phyloP scores from a whole-genome alignment of 2,888 invertebrate genomes.

The Blastobasis lacticolella region DNA sequence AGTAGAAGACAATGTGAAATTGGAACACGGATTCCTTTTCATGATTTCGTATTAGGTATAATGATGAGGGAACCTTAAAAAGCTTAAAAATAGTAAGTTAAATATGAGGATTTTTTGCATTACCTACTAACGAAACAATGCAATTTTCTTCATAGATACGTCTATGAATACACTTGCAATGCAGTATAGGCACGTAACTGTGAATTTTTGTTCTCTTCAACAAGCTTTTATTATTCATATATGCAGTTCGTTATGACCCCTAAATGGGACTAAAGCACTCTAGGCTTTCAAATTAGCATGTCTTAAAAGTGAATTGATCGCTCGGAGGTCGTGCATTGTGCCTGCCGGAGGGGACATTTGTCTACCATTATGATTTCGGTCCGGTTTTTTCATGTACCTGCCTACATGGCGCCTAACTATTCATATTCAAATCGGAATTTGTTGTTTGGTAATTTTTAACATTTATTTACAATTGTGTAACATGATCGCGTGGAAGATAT shows the following conservation, averaged over 20 bases:
- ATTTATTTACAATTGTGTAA: constrained; percentile 67
- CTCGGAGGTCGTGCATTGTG: constrained; percentile 61
- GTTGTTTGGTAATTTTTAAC: constrained; percentile 65
- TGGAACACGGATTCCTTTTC: too few species aligned
- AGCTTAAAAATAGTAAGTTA: too few species aligned
- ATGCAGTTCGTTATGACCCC: constrained; percentile 33
- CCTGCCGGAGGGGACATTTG: constrained; percentile 60
- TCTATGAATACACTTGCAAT: too few species aligned
- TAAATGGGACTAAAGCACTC: constrained; percentile 42
- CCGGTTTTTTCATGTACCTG: constrained; percentile 71
- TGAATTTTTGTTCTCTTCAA: too few species aligned
- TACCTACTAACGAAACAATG: too few species aligned
- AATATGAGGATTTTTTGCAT: too few species aligned
- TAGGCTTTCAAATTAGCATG: constrained; percentile 65
- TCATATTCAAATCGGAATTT: constrained; percentile 68
- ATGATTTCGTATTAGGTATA: too few species aligned
- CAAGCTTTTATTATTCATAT: constrained; percentile 30
- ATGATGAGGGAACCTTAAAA: too few species aligned
- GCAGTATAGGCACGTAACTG: too few species aligned
- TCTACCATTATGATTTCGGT: constrained; percentile 63
- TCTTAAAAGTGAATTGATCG: constrained; percentile 59
- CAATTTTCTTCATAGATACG: too few species aligned
- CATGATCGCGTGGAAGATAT: constrained; percentile 46
- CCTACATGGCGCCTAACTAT: constrained; percentile 70
- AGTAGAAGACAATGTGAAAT: too few species aligned